These are phyloP conservation scores for Drosophila auraria DNA, from an alignment of 1,140 invertebrate genomes.

Conservation along the genomic window DNA sequence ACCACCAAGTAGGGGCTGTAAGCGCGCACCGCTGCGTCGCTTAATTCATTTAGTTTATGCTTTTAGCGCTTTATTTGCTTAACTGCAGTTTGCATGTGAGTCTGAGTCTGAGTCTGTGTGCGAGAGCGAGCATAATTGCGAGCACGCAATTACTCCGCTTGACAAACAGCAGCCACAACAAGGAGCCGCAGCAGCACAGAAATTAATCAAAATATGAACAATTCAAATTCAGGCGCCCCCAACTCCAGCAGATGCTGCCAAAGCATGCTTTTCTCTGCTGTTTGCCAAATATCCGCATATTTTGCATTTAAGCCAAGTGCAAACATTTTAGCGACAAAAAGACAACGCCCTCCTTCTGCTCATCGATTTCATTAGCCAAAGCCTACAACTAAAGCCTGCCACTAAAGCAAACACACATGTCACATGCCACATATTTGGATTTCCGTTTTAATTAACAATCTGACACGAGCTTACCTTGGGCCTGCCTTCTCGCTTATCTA, in stretches of 20 bases:
- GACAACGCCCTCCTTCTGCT: background rate
- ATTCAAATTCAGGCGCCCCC: background rate
- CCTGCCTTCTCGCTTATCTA: background rate
- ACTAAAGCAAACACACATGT: conserved; percentile 5
- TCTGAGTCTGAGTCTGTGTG: conserved; percentile 6
- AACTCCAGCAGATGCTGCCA: conserved; percentile 14
- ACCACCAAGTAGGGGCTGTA: conserved; percentile 9
- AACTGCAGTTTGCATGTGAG: conserved; percentile 56
- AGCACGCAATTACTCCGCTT: conserved; percentile 46
- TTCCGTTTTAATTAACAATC: conserved; percentile 21
- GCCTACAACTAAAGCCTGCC: background rate
- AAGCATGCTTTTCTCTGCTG: conserved; percentile 13
- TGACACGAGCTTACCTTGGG: background rate
- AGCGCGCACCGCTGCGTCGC: conserved; percentile 25
- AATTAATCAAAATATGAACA: conserved; percentile 46
- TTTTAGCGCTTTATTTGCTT: conserved; percentile 73
- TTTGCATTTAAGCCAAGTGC: conserved; percentile 43
- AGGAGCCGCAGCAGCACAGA: conserved; percentile 4
- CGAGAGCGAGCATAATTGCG: conserved; percentile 38
- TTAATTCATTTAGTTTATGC: conserved; percentile 76
- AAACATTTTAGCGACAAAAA: conserved; percentile 32
- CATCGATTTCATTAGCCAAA: conserved; percentile 21
- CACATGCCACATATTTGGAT: background rate
- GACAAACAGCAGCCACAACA: conserved; percentile 48
- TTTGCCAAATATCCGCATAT: conserved; percentile 37